Conservation (phyloP, 2,113 vertebrate species). For the Nerophis lumbriciformis region DNA sequence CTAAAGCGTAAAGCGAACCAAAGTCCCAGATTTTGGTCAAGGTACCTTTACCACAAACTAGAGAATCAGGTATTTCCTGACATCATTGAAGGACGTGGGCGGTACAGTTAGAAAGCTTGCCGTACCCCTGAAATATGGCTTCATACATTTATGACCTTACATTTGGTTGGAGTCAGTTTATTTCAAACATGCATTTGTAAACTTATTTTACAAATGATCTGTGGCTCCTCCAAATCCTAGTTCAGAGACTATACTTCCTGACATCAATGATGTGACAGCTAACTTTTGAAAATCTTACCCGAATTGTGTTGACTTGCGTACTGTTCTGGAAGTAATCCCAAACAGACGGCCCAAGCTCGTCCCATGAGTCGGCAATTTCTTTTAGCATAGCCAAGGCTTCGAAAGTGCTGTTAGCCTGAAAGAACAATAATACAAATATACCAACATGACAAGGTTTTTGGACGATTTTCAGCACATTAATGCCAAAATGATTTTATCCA, state of each 20-base stretch:
- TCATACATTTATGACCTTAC: no score
- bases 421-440: constrained; percentile 11
- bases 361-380: constrained; percentile 83
- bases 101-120: background rate
- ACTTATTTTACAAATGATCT: background rate
- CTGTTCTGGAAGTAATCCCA: constrained; percentile 83
- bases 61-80: background rate
- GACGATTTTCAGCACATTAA: no score
- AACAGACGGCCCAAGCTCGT: constrained; percentile 78
- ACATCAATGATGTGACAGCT: no score
- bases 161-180: no score
- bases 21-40: no score
- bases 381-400: constrained; percentile 79
- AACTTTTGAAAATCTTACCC: constrained; percentile 72
- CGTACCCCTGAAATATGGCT: background rate
- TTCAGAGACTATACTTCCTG: background rate
- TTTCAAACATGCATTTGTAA: background rate
- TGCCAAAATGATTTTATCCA: no score
- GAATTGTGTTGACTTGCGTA: constrained; percentile 79
- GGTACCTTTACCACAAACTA: no score
- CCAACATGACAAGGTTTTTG: no score
- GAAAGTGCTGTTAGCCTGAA: constrained; percentile 92
- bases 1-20: no score
- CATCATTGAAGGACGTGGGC: background rate
- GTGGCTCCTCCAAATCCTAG: background rate